These are phyloP conservation scores for Habropoda laboriosa DNA, from an alignment of 1,140 invertebrate genomes.

Conservation along the genomic window DNA sequence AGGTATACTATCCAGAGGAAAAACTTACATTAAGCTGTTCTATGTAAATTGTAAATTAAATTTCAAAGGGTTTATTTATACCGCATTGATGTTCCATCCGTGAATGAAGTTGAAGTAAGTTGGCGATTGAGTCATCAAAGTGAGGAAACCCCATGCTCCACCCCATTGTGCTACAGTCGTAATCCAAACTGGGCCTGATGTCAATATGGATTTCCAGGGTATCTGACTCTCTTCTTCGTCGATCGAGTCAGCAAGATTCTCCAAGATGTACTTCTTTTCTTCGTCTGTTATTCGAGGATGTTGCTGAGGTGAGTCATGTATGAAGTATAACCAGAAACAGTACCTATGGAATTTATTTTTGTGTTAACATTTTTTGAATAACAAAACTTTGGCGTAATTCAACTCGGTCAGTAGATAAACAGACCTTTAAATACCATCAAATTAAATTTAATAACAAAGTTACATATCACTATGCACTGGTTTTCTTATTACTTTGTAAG, in stretches of 20 bases:
- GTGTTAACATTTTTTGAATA: background rate
- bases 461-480: too few relatives aligned
- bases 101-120: constrained; percentile 93
- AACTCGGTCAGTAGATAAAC: too few relatives aligned
- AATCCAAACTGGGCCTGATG: constrained; percentile 89
- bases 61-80: constrained; percentile 68
- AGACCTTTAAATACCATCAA: too few relatives aligned
- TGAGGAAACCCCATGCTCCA: constrained; percentile 93
- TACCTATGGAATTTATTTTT: constrained; percentile 66
- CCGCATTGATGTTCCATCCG: constrained; percentile 90
- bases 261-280: constrained; percentile 86
- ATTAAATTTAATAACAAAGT: too few relatives aligned
- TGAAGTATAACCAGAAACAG: constrained; percentile 84
- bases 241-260: constrained; percentile 82
- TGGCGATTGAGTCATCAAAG: constrained; percentile 91
- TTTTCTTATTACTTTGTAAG: too few relatives aligned
- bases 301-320: constrained; percentile 86
- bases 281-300: constrained; percentile 88
- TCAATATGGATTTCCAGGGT: constrained; percentile 89
- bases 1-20: too few relatives aligned
- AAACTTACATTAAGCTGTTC: too few relatives aligned
- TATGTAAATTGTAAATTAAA: background rate
- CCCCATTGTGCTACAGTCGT: constrained; percentile 90
- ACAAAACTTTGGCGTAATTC: too few relatives aligned
- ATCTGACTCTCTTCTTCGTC: constrained; percentile 80